Evolutionary conservation across 2,888 invertebrate species (phyloP), one percentile per base, ranked within the genome.

Genomic region (Zonitis immaculata): DNA sequence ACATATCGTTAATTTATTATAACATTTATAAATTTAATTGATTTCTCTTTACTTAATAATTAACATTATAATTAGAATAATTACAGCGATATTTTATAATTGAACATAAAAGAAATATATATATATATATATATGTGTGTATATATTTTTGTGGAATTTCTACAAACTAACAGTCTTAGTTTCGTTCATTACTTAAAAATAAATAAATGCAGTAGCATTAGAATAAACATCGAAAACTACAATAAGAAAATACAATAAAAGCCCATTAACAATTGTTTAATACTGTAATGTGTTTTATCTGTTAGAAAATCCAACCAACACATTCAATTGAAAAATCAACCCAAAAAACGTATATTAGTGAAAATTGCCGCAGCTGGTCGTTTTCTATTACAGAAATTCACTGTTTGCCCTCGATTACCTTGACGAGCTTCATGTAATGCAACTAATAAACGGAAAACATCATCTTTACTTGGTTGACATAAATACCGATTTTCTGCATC

Each of bases 291-390:
- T n/a, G n/a, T n/a, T n/a, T n/a, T n/a, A 47, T 20, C 26, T 16
- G 8, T 18, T 3, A 35, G 9, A 35, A 18, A 18, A 18, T 6
- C 44, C 44, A 14, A n/a, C 39, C 8, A 27, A 48, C 18, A 18
- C 18, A n/a, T 28, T 12, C 18, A 28, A 51, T 62, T 65, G 66
- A 64, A 71, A 16, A 14, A 27, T 47, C 52, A 56, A 44, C 84
- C 84, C 57, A 84, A 71, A 68, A 83, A 84, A 26, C 84, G 79
- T 61, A 84, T 82, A 69, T 83, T 84, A 53, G 83, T 83, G 65
- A 82, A 82, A 43, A 85, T 78, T 5, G 80, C 76, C 53, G 79
- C 76, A 8, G 84, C 82, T 0, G 83, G 82, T 61, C 83, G 78
- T 63, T 79, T 79, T 52, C 83, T 76, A 68, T 84, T 84, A 71